Conservation (phyloP, 2,888 invertebrate genomes). For the Heliconius hortense region DNA sequence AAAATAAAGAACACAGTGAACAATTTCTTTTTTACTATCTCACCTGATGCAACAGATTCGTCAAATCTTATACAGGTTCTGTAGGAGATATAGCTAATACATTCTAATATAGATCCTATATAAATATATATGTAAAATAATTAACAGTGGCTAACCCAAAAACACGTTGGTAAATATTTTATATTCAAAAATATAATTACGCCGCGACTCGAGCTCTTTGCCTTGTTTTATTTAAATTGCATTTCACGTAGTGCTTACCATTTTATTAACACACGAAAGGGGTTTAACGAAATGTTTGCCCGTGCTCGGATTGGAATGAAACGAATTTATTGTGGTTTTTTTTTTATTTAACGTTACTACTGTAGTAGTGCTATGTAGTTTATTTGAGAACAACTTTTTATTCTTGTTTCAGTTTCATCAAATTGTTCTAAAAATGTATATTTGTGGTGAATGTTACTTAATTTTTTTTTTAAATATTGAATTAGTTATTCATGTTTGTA, state of each 20-base stretch:
- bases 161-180: slow-evolving; percentile 36
- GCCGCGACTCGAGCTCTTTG: slow-evolving; percentile 22
- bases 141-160: slow-evolving; percentile 24
- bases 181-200: slow-evolving; percentile 42
- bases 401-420: not conserved
- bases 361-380: slow-evolving; percentile 15
- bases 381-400: not conserved
- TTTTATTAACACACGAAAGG: slow-evolving; percentile 32
- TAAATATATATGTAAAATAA: not conserved
- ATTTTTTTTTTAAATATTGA: too few relatives aligned
- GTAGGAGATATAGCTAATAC: too few relatives aligned
- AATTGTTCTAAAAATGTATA: not conserved
- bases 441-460: not conserved
- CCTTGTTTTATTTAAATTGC: slow-evolving; percentile 40
- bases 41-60: too few relatives aligned
- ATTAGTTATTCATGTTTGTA: too few relatives aligned
- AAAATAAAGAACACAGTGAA: too few relatives aligned
- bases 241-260: slow-evolving; percentile 30
- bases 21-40: too few relatives aligned
- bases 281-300: slow-evolving; percentile 28
- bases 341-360: not conserved
- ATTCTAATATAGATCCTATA: too few relatives aligned
- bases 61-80: too few relatives aligned
- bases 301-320: slow-evolving; percentile 17
- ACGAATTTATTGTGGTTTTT: slow-evolving; percentile 21